Conservation (phyloP, 2,113 vertebrate genomes). For the Hypanus sabinus region DNA sequence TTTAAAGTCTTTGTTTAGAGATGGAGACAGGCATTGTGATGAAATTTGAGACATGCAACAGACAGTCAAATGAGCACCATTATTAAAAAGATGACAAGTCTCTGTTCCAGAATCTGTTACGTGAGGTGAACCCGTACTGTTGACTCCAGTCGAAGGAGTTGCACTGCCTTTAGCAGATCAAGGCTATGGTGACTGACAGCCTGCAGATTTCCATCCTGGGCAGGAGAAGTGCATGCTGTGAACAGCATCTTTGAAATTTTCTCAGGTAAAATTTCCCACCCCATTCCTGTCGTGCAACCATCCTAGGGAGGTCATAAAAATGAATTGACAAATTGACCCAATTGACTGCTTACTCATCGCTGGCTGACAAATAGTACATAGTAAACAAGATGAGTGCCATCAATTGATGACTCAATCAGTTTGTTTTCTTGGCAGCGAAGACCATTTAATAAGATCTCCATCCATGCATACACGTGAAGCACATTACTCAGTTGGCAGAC, state of each 20-base stretch:
- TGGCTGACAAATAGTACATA: constrained; percentile 1
- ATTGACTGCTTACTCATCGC: background rate
- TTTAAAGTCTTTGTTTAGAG: background rate
- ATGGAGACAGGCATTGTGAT: background rate
- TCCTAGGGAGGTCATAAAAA: background rate
- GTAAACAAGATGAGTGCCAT: background rate
- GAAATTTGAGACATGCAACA: background rate
- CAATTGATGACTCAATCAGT: constrained; percentile 26
- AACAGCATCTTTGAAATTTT: background rate
- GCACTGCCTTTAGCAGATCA: background rate
- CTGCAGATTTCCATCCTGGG: background rate
- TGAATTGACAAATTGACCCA: background rate
- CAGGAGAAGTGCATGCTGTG: background rate
- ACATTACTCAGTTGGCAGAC: constrained; percentile 2
- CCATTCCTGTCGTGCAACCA: background rate
- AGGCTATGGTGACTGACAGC: background rate
- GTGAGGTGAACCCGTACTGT: background rate
- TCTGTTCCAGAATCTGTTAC: background rate
- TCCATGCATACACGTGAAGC: background rate
- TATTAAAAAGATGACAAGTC: background rate
- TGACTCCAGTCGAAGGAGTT: background rate
- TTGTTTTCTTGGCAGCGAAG: constrained; percentile 12
- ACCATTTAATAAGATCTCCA: constrained; percentile 19
- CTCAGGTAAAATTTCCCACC: background rate
- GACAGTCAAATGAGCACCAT: background rate